These are phyloP conservation scores for Trichogramma evanescens DNA, from an alignment of 2,888 invertebrate species.

Conservation along the genomic window DNA sequence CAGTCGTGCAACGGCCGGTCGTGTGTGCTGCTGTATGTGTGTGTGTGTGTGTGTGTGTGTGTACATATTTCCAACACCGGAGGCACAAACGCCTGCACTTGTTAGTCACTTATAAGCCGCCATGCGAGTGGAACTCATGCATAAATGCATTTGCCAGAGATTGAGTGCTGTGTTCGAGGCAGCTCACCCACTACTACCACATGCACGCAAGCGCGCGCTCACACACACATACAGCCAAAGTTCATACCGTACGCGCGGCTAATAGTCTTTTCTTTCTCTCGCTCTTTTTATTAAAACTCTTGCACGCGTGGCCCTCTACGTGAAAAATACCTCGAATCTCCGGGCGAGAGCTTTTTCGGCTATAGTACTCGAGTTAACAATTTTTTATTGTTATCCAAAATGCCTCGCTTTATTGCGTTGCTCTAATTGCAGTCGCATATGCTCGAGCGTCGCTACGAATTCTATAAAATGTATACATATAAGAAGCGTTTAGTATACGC, in stretches of 20 bases:
- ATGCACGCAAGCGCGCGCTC: too few relatives aligned
- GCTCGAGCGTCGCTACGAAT: too few relatives aligned
- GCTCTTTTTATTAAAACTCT: neutral
- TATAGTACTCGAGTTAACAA: neutral
- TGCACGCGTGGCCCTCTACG: neutral
- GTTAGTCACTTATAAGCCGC: conserved; percentile 11
- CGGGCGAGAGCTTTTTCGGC: too few relatives aligned
- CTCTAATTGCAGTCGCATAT: too few relatives aligned
- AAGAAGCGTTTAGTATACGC: too few relatives aligned
- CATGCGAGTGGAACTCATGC: conserved; percentile 2
- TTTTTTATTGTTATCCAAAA: neutral
- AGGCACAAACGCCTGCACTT: conserved; percentile 1
- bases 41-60: too few relatives aligned
- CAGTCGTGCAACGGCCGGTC: too few relatives aligned
- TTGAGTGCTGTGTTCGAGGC: conserved; percentile 3
- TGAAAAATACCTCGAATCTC: neutral
- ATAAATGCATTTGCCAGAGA: conserved; percentile 16
- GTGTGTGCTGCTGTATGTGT: too few relatives aligned
- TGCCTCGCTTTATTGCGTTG: neutral
- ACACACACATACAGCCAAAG: too few relatives aligned
- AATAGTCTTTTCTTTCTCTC: neutral
- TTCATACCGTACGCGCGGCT: neutral
- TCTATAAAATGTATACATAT: too few relatives aligned
- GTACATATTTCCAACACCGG: too few relatives aligned
- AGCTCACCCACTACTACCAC: too few relatives aligned